Percentiles rank a stretch among this genome's conserved stretches.
phyloP scores from a whole-genome alignment of 2,797 vertebrate genomes.

The Morus bassanus region DNA sequence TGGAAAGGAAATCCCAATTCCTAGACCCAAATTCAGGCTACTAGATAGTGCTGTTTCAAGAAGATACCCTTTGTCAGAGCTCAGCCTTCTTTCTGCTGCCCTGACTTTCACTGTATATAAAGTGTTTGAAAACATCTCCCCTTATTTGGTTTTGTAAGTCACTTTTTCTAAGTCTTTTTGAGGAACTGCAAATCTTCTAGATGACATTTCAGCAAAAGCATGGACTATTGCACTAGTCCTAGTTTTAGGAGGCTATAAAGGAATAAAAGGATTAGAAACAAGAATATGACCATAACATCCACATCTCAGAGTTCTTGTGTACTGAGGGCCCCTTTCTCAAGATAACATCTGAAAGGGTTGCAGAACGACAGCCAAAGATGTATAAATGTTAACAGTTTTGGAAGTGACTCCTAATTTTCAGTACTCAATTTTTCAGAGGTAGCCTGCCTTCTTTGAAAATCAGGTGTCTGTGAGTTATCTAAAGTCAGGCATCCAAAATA shows the following conservation, averaged over 20 bases:
- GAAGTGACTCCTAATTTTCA: background rate
- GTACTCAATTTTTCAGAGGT: background rate
- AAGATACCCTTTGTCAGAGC: background rate
- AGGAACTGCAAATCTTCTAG: background rate
- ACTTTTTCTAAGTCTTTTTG: background rate
- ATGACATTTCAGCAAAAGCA: background rate
- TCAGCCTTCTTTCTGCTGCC: background rate
- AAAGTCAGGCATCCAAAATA: background rate
- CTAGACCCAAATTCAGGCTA: background rate
- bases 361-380: background rate
- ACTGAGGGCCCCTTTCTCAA: background rate
- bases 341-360: background rate
- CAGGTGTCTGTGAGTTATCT: background rate
- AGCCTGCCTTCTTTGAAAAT: background rate
- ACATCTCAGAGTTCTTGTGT: background rate
- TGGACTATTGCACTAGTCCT: background rate
- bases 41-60: background rate
- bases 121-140: background rate
- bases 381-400: background rate
- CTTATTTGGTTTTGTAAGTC: background rate
- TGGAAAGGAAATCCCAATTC: slow-evolving; percentile 8
- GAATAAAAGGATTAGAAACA: background rate
- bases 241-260: background rate
- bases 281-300: background rate
- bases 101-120: background rate